A percentile compares a stretch with the other conserved stretches of the same genome.
Conservation (phyloP, 2,113 vertebrate genomes). For the Bettongia penicillata region DNA sequence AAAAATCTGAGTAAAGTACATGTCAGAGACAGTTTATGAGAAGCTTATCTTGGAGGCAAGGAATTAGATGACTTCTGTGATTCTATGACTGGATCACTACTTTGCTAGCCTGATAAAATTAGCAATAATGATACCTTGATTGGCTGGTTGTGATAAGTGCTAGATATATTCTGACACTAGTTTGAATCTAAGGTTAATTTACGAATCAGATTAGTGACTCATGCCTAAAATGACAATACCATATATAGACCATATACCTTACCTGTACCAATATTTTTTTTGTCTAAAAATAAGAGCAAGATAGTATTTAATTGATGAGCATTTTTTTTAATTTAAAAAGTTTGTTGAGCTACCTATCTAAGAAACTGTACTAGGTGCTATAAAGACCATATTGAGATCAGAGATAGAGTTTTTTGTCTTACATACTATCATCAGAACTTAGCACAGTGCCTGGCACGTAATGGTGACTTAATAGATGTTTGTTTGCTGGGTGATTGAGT, state of each 20-base stretch:
- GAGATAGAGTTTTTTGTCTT: neutral
- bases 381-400: neutral
- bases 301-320: neutral
- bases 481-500: neutral
- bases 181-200: neutral
- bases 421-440: neutral
- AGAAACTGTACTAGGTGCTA: neutral
- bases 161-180: neutral
- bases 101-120: neutral
- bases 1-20: neutral
- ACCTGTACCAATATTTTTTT: neutral
- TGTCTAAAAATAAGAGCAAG: neutral
- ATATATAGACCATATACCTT: neutral
- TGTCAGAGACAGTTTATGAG: neutral
- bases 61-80: neutral
- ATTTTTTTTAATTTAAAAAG: neutral
- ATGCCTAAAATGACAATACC: neutral
- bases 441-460: neutral
- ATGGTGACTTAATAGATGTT: neutral
- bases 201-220: neutral
- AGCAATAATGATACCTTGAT: neutral
- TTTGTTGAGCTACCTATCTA: neutral
- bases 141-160: neutral
- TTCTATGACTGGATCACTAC: neutral
- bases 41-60: neutral